Conservation (phyloP, 2,888 invertebrate genomes). For the Epiperipatus broadwayi region DNA sequence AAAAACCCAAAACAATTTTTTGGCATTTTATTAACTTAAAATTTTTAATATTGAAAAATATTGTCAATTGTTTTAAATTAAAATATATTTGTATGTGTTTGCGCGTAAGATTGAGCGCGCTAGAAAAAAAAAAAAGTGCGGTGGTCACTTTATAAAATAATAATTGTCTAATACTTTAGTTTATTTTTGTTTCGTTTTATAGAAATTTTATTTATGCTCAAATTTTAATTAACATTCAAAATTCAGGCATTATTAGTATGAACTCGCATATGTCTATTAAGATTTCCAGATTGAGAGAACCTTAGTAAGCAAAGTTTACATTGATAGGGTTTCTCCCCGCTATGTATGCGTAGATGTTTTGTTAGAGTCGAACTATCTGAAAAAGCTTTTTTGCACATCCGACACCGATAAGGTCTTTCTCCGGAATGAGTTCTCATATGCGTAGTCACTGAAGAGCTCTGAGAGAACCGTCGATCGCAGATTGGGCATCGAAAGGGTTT, state of each 20-base stretch:
- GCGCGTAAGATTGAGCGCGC: no score
- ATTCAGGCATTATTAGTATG: constrained; percentile 42
- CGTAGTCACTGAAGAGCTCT: constrained; percentile 80
- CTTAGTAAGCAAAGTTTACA: constrained; percentile 84
- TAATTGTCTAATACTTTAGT: no score
- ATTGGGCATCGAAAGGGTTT: constrained; percentile 95
- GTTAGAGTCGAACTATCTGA: constrained; percentile 96
- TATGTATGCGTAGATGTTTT: constrained; percentile 77
- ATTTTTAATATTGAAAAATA: no score
- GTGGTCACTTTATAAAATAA: no score
- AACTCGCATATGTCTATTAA: constrained; percentile 96
- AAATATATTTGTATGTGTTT: no score
- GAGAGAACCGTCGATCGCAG: constrained; percentile 88
- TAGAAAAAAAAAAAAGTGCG: no score
- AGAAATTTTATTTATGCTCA: no score
- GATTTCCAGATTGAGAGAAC: constrained; percentile 94
- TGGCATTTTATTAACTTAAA: no score
- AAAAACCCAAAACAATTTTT: no score
- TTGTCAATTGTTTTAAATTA: no score
- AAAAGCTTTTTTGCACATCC: constrained; percentile 92
- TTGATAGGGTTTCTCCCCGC: constrained; percentile 89
- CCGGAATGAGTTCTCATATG: constrained; percentile 99
- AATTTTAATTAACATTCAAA: no score
- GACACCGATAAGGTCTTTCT: constrained; percentile 86
- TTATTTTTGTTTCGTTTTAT: no score